phyloP scores from a whole-genome alignment of 2,113 vertebrate species.

The Bos javanicus region DNA sequence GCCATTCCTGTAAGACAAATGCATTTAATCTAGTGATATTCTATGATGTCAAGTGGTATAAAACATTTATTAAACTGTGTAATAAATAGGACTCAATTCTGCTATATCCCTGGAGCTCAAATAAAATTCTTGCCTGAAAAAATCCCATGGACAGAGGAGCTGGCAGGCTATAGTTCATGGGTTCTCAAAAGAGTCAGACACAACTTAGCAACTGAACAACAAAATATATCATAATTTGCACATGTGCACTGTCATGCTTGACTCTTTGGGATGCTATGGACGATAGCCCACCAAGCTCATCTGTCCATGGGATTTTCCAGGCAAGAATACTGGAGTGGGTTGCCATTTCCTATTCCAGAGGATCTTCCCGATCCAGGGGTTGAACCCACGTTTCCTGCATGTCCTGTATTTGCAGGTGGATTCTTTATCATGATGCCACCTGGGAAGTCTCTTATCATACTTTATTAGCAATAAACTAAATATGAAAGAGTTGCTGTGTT shows the following conservation, averaged over 20 bases:
- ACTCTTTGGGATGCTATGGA: background rate
- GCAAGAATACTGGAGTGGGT: background rate
- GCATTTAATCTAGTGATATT: slow-evolving; percentile 19
- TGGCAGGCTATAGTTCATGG: background rate
- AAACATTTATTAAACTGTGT: slow-evolving; percentile 35
- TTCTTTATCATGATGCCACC: background rate
- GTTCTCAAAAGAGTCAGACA: background rate
- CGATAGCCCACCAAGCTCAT: background rate
- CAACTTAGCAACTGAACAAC: background rate
- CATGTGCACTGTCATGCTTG: background rate
- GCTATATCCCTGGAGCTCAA: background rate
- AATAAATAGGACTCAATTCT: slow-evolving; percentile 1
- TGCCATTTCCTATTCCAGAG: background rate
- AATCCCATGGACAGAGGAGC: background rate
- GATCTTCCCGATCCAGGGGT: background rate
- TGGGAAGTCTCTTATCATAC: background rate
- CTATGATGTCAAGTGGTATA: background rate
- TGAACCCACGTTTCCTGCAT: background rate
- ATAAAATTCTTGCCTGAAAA: background rate
- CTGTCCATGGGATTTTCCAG: background rate
- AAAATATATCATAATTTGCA: background rate
- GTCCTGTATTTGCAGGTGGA: background rate
- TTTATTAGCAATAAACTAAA: background rate
- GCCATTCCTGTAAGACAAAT: slow-evolving; percentile 13
- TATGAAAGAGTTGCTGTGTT: background rate